Evolutionary conservation across 2,888 invertebrate genomes (phyloP).

Genomic region (Taphrorychus bicolor): DNA sequence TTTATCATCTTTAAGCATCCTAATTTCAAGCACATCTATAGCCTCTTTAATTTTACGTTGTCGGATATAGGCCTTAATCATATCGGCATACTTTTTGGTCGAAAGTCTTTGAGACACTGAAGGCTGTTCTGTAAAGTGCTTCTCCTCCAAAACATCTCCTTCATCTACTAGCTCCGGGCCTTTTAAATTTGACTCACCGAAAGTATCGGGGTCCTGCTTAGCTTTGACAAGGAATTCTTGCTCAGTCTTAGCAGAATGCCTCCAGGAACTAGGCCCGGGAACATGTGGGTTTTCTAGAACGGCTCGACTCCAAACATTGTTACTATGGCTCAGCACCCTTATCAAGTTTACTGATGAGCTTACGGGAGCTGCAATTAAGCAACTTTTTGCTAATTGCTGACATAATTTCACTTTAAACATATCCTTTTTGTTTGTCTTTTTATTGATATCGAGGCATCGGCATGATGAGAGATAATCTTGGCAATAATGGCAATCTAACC

Average conservation of each 20-base stretch:
- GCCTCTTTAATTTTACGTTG: constrained; percentile 77
- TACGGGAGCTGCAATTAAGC: background rate
- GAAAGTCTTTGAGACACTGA: constrained; percentile 62
- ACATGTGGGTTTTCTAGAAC: background rate
- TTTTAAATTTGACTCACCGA: constrained; percentile 60
- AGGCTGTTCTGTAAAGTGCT: constrained; percentile 64
- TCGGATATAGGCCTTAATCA: constrained; percentile 72
- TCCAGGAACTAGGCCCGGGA: background rate
- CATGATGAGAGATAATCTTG: background rate
- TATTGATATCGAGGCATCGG: too few species aligned
- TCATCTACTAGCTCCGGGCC: constrained; percentile 51
- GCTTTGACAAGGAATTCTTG: constrained; percentile 53
- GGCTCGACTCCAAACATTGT: background rate
- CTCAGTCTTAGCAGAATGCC: constrained; percentile 47
- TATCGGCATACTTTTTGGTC: constrained; percentile 71
- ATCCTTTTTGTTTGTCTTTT: background rate
- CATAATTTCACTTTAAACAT: constrained; percentile 27
- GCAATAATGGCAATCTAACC: background rate
- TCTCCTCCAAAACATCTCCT: constrained; percentile 69
- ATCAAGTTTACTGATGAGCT: background rate
- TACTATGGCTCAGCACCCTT: background rate
- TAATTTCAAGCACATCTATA: constrained; percentile 77
- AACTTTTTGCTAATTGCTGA: constrained; percentile 8
- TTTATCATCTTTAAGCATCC: constrained; percentile 78
- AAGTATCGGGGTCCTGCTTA: constrained; percentile 65